A percentile compares a stretch with the other conserved stretches of the same genome.
These are phyloP conservation scores for Ahaetulla prasina DNA, from an alignment of 2,113 vertebrate genomes.

Conservation along the genomic window DNA sequence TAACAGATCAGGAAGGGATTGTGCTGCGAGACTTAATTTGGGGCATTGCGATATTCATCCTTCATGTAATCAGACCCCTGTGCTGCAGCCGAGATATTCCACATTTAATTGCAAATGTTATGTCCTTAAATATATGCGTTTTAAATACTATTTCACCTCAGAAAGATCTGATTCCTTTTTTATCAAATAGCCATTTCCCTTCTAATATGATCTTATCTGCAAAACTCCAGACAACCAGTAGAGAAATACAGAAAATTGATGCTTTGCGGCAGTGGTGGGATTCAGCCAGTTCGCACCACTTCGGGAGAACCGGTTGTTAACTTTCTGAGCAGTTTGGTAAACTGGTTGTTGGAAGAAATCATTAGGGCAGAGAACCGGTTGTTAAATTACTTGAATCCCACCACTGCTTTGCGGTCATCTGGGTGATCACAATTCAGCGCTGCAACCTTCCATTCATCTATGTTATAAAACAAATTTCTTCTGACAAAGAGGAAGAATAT, in stretches of 20 bases:
- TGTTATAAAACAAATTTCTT: background rate
- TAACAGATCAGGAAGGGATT: background rate
- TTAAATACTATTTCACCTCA: background rate
- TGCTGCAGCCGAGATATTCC: background rate
- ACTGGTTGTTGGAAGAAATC: too few species aligned
- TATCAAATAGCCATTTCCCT: background rate
- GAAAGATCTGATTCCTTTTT: background rate
- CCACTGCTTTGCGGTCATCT: background rate
- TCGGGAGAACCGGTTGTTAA: too few species aligned
- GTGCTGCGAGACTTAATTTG: background rate
- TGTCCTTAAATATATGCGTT: background rate
- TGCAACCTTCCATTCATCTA: background rate
- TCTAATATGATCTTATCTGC: background rate
- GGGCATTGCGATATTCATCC: background rate
- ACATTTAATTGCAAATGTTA: background rate
- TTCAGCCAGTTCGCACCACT: too few species aligned
- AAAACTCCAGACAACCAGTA: background rate
- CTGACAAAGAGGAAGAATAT: too few species aligned
- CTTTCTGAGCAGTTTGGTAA: too few species aligned
- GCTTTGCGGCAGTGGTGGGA: too few species aligned
- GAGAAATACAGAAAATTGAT: background rate
- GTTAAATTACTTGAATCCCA: too few species aligned
- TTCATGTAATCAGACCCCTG: background rate
- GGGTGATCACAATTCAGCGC: background rate
- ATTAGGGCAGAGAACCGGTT: too few species aligned